phyloP scores from a whole-genome alignment of 1,140 invertebrate species.

The Drosophila arawakana region DNA sequence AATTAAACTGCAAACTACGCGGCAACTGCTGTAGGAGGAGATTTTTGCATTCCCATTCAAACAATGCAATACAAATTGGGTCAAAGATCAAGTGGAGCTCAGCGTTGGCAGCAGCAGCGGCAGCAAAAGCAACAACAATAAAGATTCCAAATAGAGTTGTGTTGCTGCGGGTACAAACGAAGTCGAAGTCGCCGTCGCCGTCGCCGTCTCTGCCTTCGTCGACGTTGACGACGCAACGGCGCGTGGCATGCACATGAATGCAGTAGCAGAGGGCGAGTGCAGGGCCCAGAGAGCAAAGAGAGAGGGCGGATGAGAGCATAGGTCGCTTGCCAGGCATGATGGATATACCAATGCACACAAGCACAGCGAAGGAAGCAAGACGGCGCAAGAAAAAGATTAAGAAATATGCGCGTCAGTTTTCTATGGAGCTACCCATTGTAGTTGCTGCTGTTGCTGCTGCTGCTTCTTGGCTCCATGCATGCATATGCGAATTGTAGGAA shows the following conservation, averaged over 20 bases:
- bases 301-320: constrained; percentile 48
- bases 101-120: constrained; percentile 43
- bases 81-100: constrained; percentile 84
- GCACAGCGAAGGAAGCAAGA: constrained; percentile 23
- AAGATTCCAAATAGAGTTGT: constrained; percentile 78
- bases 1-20: constrained; percentile 62
- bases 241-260: constrained; percentile 70
- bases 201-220: constrained; percentile 35
- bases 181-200: constrained; percentile 38
- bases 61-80: constrained; percentile 82
- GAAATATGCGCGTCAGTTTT: constrained; percentile 70
- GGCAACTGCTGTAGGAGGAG: constrained; percentile 23
- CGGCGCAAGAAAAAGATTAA: constrained; percentile 74
- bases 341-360: constrained; percentile 63
- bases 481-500: constrained; percentile 57
- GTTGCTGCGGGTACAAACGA: constrained; percentile 40
- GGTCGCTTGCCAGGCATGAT: constrained; percentile 73
- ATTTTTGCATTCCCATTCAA: constrained; percentile 66
- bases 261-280: constrained; percentile 41
- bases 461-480: constrained; percentile 51
- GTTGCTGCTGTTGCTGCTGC: constrained; percentile 33
- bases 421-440: constrained; percentile 52
- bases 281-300: constrained; percentile 3
- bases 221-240: constrained; percentile 66
- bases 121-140: constrained; percentile 21